Conservation (phyloP, 2,113 vertebrate species). For the Dendrocopos noguchii region DNA sequence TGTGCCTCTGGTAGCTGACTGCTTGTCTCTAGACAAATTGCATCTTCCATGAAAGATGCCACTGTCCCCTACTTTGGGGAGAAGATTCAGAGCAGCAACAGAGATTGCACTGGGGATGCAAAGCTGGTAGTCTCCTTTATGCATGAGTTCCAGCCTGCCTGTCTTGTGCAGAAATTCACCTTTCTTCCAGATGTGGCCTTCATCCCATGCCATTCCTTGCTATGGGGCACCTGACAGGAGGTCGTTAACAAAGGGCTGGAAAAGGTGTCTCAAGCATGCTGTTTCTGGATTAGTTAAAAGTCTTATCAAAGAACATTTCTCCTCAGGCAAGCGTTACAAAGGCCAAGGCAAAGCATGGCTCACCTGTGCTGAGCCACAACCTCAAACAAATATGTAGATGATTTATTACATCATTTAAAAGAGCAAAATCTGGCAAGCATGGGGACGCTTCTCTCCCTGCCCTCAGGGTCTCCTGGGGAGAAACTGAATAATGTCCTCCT, state of each 20-base stretch:
- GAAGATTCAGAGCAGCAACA: background rate
- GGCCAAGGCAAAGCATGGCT: background rate
- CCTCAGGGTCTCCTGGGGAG: background rate
- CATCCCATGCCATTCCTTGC: background rate
- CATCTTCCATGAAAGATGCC: background rate
- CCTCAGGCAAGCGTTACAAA: background rate
- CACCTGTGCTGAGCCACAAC: background rate
- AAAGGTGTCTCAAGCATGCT: background rate
- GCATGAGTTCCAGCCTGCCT: background rate
- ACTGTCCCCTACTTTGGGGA: background rate
- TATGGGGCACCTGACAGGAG: background rate
- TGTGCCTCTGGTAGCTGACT: background rate
- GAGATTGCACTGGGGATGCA: background rate
- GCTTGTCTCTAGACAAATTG: background rate
- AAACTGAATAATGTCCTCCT: background rate
- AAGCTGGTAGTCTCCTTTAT: background rate
- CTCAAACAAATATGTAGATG: background rate
- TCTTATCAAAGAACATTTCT: slow-evolving; percentile 3
- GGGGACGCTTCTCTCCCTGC: slow-evolving; percentile 48
- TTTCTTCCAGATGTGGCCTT: background rate
- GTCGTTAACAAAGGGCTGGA: background rate
- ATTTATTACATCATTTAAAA: slow-evolving; percentile 33
- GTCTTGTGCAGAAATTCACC: background rate
- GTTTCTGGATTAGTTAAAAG: background rate
- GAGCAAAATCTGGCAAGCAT: slow-evolving; percentile 36